phyloP scores from a whole-genome alignment of 2,113 vertebrate species.

The Rattus rattus region DNA sequence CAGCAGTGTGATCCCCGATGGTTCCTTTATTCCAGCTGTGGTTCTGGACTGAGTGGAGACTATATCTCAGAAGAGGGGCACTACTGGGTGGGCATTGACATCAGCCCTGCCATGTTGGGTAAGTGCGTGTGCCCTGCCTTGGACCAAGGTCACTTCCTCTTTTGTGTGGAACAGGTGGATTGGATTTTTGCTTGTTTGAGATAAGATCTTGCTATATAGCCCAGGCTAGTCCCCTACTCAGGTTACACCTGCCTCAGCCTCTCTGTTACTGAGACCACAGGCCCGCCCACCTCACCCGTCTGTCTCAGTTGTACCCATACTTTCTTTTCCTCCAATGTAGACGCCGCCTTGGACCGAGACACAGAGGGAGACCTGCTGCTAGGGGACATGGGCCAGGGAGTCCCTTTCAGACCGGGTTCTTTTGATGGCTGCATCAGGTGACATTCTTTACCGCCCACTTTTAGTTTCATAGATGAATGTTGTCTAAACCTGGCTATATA shows the following conservation, averaged over 20 bases:
- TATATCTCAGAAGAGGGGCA: conserved; percentile 93
- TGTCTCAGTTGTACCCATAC: neutral
- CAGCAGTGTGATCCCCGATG: neutral
- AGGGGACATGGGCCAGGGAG: conserved; percentile 94
- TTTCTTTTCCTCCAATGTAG: conserved; percentile 79
- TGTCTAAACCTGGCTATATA: neutral
- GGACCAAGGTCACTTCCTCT: neutral
- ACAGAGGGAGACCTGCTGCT: conserved; percentile 94
- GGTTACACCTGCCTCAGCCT: neutral
- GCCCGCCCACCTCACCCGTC: too few relatives aligned
- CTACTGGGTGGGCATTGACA: conserved; percentile 96
- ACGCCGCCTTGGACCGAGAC: conserved; percentile 94
- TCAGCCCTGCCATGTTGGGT: conserved; percentile 97
- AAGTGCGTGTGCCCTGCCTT: conserved; percentile 59
- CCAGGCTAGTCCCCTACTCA: neutral
- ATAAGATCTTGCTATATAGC: neutral
- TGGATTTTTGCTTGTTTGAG: neutral
- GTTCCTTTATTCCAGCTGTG: conserved; percentile 88
- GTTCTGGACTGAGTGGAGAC: conserved; percentile 97
- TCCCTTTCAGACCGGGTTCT: conserved; percentile 93
- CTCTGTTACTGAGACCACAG: neutral
- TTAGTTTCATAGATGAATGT: neutral
- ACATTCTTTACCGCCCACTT: conserved; percentile 34
- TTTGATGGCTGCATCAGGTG: conserved; percentile 98
- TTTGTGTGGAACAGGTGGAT: neutral